Evolutionary conservation across 2,888 invertebrate genomes (phyloP).

Genomic region (Sesamia inferens): DNA sequence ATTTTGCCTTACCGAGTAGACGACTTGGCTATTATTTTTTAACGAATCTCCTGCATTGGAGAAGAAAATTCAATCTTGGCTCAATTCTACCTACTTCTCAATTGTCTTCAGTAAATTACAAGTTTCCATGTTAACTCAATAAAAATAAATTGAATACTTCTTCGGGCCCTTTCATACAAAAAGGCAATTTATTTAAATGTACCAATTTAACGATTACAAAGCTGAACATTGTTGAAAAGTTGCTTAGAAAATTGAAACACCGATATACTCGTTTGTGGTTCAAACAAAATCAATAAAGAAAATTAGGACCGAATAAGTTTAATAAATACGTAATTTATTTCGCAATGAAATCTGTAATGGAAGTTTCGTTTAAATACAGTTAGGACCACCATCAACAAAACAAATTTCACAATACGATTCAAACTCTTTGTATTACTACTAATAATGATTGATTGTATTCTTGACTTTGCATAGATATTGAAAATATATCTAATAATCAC

Average conservation of each 20-base stretch:
- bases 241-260: conserved; percentile 53
- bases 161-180: conserved; percentile 46
- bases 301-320: conserved; percentile 37
- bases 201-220: conserved; percentile 59
- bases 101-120: conserved; percentile 41
- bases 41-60: neutral
- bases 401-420: neutral
- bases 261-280: conserved; percentile 42
- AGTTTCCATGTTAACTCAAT: conserved; percentile 54
- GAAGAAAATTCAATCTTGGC: conserved; percentile 5
- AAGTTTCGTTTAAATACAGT: conserved; percentile 20
- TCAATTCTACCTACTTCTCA: conserved; percentile 32
- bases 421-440: neutral
- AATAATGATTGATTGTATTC: neutral
- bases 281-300: conserved; percentile 50
- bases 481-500: neutral
- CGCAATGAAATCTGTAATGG: conserved; percentile 14
- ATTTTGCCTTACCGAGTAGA: neutral
- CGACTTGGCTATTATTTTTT: neutral
- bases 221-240: conserved; percentile 55
- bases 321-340: conserved; percentile 37
- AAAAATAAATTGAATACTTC: conserved; percentile 57
- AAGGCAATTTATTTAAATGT: conserved; percentile 62
- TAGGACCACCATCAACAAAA: neutral
- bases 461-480: neutral